Conservation (phyloP, 2,888 invertebrate genomes). For the Eilema sororculum region DNA sequence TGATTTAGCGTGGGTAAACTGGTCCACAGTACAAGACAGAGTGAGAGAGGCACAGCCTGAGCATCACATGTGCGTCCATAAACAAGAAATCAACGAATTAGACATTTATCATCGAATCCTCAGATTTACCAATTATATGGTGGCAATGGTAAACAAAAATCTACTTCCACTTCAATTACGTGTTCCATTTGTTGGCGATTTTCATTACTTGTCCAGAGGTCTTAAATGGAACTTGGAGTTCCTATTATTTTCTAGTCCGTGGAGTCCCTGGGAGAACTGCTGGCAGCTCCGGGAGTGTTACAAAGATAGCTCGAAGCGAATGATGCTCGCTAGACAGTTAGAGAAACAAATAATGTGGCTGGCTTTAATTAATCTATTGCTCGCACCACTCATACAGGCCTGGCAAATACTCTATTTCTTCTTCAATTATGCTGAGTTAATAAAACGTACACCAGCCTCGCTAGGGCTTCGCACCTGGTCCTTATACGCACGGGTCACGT, state of each 20-base stretch:
- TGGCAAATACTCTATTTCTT: constrained; percentile 98
- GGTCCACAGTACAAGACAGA: constrained; percentile 96
- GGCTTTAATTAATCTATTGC: constrained; percentile 93
- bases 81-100: constrained; percentile 96
- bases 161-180: constrained; percentile 94
- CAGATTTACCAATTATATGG: constrained; percentile 97
- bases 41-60: constrained; percentile 97
- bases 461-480: constrained; percentile 97
- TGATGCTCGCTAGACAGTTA: constrained; percentile 91
- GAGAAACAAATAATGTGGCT: constrained; percentile 92
- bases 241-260: constrained; percentile 97
- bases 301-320: constrained; percentile 92
- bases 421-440: constrained; percentile 96
- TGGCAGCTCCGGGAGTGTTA: constrained; percentile 98
- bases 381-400: constrained; percentile 95
- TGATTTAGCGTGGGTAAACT: constrained; percentile 95
- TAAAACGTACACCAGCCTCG: constrained; percentile 96
- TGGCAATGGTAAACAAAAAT: constrained; percentile 98
- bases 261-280: constrained; percentile 98
- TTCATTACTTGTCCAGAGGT: constrained; percentile 95
- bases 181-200: constrained; percentile 94
- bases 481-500: constrained; percentile 94
- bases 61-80: constrained; percentile 99
- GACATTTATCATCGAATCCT: constrained; percentile 99
- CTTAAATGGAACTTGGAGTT: constrained; percentile 96